Percentiles rank a stretch among this genome's conserved stretches.
phyloP scores from a whole-genome alignment of 2,797 vertebrate genomes.

The Siniperca scherzeri region DNA sequence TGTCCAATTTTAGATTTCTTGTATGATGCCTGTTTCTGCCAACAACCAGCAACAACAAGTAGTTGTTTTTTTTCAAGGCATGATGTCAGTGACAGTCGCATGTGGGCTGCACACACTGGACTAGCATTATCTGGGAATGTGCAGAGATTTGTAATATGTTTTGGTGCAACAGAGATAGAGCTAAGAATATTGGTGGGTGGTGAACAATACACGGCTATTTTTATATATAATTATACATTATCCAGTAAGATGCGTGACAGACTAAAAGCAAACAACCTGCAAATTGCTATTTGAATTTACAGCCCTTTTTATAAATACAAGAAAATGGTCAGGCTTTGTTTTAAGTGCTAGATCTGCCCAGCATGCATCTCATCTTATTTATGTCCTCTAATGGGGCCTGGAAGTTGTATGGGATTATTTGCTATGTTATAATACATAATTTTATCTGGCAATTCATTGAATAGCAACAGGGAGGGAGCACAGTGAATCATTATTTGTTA shows the following conservation, averaged over 20 bases:
- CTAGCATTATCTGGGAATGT: slow-evolving; percentile 4
- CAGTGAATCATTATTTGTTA: background rate
- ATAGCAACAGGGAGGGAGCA: background rate
- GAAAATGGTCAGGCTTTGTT: background rate
- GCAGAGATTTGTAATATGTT: slow-evolving; percentile 1
- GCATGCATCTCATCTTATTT: background rate
- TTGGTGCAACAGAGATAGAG: slow-evolving; percentile 4
- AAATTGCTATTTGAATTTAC: background rate
- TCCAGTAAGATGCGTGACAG: background rate
- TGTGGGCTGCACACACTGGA: background rate
- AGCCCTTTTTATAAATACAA: background rate
- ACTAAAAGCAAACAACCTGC: background rate
- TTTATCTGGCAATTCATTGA: background rate
- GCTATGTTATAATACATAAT: background rate
- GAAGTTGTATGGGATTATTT: background rate
- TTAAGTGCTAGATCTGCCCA: slow-evolving; percentile 6
- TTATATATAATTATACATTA: background rate
- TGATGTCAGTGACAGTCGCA: slow-evolving; percentile 25
- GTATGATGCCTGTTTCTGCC: slow-evolving; percentile 21
- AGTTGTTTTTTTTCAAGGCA: slow-evolving; percentile 4
- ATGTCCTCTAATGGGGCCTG: background rate
- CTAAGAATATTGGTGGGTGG: background rate
- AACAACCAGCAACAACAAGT: slow-evolving; percentile 32
- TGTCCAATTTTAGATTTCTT: slow-evolving; percentile 62
- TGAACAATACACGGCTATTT: slow-evolving; percentile 4